Base-by-base conservation (phyloP, 2,797 vertebrate genomes). In the Karalla daura region DNA sequence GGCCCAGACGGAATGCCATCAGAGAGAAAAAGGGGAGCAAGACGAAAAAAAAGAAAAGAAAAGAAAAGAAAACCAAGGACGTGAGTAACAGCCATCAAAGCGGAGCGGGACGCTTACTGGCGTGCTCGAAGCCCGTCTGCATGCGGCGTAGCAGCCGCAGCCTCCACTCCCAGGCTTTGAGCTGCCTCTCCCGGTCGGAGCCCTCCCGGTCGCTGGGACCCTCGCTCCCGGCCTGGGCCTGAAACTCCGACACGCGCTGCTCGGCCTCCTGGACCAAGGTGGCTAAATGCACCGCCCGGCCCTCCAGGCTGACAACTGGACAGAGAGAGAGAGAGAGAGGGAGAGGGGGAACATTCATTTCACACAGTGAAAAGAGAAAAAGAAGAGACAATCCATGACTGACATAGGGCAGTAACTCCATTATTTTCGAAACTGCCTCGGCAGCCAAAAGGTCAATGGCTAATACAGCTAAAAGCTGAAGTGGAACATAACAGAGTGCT, bases 81-180 rank as follows among this genome's bases (percentile, higher is more conserved):
- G 56, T 30, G 28, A 55, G 24, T 18, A 37, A 56, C 18, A 27
- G 36, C 20, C 45, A 52, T 59, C 41, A 63, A 55, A 63, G 45
- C 56, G 59, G 37, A n/a, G 9, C 24, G 2, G 44, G 27, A 43
- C 59, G 4, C 88, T 87, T 86, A 92, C 91, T 85, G 4, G 89
- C 85, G n/a, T 91, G 91, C 59, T 90, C 81, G 72, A 96, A 97
- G 73, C 96, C 96, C 1, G 94, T 94, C 89, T 95, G 95, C 96
- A 98, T 98, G 76, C 96, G 96, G 54, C 95, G 92, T 87, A 96
- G 96, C 53, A 98, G 96, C 91, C 92, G 93, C 41, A 94, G 95
- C 44, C 95, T 91, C 96, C 96, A 96, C 70, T 97, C 95, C 96
- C 96, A 98, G 59, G 95, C 93, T 78, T 95, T 96, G 4, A 98